A percentile compares a stretch with the other conserved stretches of the same genome.
These are phyloP conservation scores for Stenchaetothrips biformis DNA, from an alignment of 2,888 invertebrate genomes.

Conservation along the genomic window DNA sequence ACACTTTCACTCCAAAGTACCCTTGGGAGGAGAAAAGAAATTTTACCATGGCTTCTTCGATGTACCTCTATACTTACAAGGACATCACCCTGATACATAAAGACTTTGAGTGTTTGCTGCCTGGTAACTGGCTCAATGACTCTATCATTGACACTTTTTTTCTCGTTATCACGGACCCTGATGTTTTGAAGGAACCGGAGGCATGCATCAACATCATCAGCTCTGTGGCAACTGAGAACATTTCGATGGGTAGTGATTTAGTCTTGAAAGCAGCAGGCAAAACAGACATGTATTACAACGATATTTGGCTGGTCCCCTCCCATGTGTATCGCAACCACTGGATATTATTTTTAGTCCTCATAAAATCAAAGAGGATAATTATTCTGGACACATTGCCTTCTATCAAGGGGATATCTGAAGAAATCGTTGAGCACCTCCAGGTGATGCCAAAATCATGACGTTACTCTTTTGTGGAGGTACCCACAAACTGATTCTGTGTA, in stretches of 20 bases:
- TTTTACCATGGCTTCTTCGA: neutral
- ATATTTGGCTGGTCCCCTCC: too few relatives aligned
- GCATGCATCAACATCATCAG: neutral
- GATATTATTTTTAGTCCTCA: neutral
- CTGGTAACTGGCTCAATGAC: neutral
- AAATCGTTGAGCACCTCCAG: neutral
- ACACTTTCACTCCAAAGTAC: neutral
- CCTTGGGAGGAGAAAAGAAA: neutral
- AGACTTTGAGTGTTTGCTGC: neutral
- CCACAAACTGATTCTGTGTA: neutral
- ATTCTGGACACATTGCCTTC: neutral
- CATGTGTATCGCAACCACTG: neutral
- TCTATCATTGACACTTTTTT: neutral
- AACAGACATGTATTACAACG: neutral
- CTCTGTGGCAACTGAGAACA: neutral
- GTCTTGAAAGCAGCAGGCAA: neutral
- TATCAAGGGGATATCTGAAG: neutral
- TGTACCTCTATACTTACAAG: neutral
- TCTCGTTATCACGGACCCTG: neutral
- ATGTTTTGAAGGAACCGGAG: neutral
- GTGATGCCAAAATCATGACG: neutral
- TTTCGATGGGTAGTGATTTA: neutral
- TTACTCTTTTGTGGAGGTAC: neutral
- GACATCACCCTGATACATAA: neutral
- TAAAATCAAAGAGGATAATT: neutral